Evolutionary conservation across 2,888 invertebrate species (phyloP), one percentile per base, ranked within the genome.

Genomic region (Hymenopus coronatus): DNA sequence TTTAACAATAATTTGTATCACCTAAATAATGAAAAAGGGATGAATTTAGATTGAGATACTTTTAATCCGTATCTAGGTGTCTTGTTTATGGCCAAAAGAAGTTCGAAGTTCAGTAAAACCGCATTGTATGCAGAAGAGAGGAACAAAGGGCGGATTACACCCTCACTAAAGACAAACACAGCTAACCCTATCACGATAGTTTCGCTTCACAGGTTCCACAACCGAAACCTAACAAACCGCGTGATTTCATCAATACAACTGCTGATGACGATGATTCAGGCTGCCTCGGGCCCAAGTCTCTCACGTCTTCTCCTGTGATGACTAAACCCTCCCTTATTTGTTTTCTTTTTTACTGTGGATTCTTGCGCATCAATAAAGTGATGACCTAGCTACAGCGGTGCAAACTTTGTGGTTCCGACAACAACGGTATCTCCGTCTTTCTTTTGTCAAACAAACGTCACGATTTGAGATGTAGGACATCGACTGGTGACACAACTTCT

Each of bases 221-320:
- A 82, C 84, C 87, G 84, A 84, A 84, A 84, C 87, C 83, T 90
- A 90, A 90, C 90, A 89, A 90, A 90, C 90, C 90, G 89, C 54
- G 46, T 90, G 90, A 90, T 90, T 85, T 88, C 90, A 90, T 90
- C 90, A 89, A 28, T 46, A 33, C 25, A 25, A 84, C 84, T 33
- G 54, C 54, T 70, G 54, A 70, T 70, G 54, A 70, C 54, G 54
- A 70, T 70, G 54, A 70, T 70, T 70, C 54, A 70, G 54, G 54
- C 25, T 70, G 15, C 15, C 54, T 70, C 54, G 20, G 28, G 85
- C n/a, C 28, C 88, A 82, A 30, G 33, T 7, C 27, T n/a, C 81
- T 70, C 82, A 88, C 40, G 54, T 20, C 84, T 85, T n/a, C 40
- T 40, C 6, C 82, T n/a, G 20, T 14, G 54, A 70, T 70, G 54